These are phyloP conservation scores for Carlito syrichta DNA, from an alignment of 2,113 vertebrate genomes.

Conservation along the genomic window DNA sequence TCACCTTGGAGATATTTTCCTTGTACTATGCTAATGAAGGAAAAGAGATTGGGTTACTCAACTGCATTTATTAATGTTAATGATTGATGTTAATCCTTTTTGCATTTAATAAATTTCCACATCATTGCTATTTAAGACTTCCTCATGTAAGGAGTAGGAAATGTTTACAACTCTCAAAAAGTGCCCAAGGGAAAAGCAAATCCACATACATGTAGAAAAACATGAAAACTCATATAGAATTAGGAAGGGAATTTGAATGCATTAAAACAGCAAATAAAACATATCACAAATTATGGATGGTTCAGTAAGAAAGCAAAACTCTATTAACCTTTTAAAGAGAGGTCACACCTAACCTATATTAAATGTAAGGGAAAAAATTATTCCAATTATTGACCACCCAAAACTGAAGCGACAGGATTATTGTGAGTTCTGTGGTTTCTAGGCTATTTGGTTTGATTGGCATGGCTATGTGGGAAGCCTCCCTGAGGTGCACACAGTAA, in stretches of 20 bases:
- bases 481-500: not conserved
- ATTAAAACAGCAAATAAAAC: slow-evolving; percentile 39
- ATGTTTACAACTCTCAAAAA: slow-evolving; percentile 45
- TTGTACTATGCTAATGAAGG: not conserved
- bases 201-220: not conserved
- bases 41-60: not conserved
- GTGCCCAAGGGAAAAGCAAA: not conserved
- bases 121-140: slow-evolving; percentile 45
- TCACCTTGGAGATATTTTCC: slow-evolving; percentile 64
- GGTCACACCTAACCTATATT: not conserved
- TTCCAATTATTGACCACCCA: not conserved
- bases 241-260: not conserved
- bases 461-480: not conserved
- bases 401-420: not conserved
- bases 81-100: slow-evolving; percentile 48
- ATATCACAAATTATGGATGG: not conserved
- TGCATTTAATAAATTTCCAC: slow-evolving; percentile 47
- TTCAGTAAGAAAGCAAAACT: slow-evolving; percentile 7
- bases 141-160: not conserved
- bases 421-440: not conserved
- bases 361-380: not conserved
- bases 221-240: not conserved
- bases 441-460: not conserved
- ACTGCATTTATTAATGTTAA: not conserved
- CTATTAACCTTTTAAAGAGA: slow-evolving; percentile 41